A percentile compares a stretch with the other conserved stretches of the same genome.
Conservation (phyloP, 2,888 invertebrate genomes). For the Oegoconia quadripuncta region DNA sequence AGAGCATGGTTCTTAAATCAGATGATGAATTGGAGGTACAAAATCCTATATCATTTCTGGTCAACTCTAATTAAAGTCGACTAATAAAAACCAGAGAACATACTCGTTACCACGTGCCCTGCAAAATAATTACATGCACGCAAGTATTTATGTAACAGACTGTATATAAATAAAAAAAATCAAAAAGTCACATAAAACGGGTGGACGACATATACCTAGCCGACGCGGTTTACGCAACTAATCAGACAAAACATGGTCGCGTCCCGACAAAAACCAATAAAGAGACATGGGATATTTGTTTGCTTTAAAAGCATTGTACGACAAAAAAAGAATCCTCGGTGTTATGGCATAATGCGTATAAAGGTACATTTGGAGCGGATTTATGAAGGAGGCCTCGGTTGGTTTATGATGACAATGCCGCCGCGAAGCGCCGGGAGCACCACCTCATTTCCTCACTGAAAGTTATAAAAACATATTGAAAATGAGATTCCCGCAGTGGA, state of each 20-base stretch:
- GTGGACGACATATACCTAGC: too few relatives aligned
- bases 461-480: conserved; percentile 80
- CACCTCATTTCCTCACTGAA: conserved; percentile 77
- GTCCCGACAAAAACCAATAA: conserved; percentile 31
- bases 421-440: conserved; percentile 60
- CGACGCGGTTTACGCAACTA: conserved; percentile 6
- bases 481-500: conserved; percentile 72
- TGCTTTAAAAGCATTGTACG: conserved; percentile 60
- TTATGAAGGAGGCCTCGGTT: conserved; percentile 72
- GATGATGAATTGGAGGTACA: too few relatives aligned
- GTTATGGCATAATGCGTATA: conserved; percentile 75
- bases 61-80: too few relatives aligned
- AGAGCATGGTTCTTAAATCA: too few relatives aligned
- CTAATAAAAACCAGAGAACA: too few relatives aligned
- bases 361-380: conserved; percentile 74
- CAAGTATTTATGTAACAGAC: not conserved
- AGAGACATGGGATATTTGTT: conserved; percentile 49
- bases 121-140: too few relatives aligned
- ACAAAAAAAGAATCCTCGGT: conserved; percentile 49
- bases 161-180: too few relatives aligned
- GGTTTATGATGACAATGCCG: conserved; percentile 77
- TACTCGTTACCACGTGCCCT: too few relatives aligned
- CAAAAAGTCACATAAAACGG: too few relatives aligned
- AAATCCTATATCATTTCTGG: too few relatives aligned
- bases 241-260: conserved; percentile 4